A percentile compares a stretch with the other conserved stretches of the same genome.
phyloP scores from a whole-genome alignment of 2,113 vertebrate genomes.

The Macquaria ambigua region DNA sequence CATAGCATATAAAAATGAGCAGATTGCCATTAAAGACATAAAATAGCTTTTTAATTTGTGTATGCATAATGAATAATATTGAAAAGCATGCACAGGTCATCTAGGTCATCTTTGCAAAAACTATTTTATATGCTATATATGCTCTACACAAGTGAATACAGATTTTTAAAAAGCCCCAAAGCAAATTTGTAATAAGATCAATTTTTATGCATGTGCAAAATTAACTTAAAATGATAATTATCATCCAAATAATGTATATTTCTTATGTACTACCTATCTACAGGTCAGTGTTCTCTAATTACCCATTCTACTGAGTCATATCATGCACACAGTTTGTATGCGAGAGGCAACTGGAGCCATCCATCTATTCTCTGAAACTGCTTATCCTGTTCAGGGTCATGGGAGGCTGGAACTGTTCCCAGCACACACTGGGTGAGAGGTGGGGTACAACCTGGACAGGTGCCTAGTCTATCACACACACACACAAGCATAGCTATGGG shows the following conservation, averaged over 20 bases:
- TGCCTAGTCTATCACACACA: background rate
- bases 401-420: conserved; percentile 7
- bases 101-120: background rate
- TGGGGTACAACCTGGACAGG: background rate
- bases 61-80: background rate
- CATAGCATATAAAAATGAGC: background rate
- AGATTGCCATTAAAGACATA: background rate
- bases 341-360: background rate
- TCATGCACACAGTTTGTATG: background rate
- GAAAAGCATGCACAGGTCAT: too few species aligned
- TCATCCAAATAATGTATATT: background rate
- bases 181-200: background rate
- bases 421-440: background rate
- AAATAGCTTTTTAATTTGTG: background rate
- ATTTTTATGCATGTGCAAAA: background rate
- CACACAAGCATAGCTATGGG: background rate
- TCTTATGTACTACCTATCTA: background rate
- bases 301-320: background rate
- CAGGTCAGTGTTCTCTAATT: background rate
- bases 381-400: conserved; percentile 2
- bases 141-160: background rate
- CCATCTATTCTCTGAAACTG: background rate
- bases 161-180: background rate
- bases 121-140: background rate
- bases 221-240: background rate